Evolutionary conservation across 1,140 invertebrate species (phyloP), one percentile per base, ranked within the genome.

Genomic region (Ectropis grisescens): DNA sequence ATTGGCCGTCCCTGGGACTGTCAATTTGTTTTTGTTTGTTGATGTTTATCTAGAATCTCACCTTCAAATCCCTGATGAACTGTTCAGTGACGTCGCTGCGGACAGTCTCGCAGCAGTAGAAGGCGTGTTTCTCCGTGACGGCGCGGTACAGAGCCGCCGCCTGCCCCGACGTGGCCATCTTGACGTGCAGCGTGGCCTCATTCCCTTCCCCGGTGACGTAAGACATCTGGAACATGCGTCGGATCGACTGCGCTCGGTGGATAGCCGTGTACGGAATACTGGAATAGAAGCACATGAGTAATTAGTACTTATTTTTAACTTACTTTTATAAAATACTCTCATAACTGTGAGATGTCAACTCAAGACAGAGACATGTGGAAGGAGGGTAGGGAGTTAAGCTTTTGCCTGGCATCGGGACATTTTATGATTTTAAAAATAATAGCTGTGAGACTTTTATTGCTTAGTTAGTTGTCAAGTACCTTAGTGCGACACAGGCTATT

Each of bases 21-120:
- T 4, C 3, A 19, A 19, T 19, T 19, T 4, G 3, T 19, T 4
- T 3, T 19, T 19, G 16, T 19, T 4, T 19, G 16, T 3, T 19
- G 16, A 19, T 19, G 16, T 4, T 19, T 4, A 19, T 4, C 3
- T 4, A 19, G 16, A 19, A 8, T 4, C 16, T 19, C 16, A 88
- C 87, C 85, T 95, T 95, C 34, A 96, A 83, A 81, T 95, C 93
- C 36, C 93, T 85, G 19, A 94, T 93, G 59, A 93, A 95, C 69
- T 95, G 93, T 27, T 92, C 88, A 2, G 92, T 94, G 13, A 96
- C 93, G 34, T 92, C 92, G 52, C 88, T 92, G 8, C 93, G 85
- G 1, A 96, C 93, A 0, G 93, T 95, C 66, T 95, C 93, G 79
- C 93, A 95, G 51, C 92, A 93, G 68, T 94, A 96, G 82, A 96